Percentiles rank a stretch among this genome's conserved stretches.
Evolutionary conservation across 1,140 invertebrate species (phyloP).

Genomic region (Lethrus apterus): DNA sequence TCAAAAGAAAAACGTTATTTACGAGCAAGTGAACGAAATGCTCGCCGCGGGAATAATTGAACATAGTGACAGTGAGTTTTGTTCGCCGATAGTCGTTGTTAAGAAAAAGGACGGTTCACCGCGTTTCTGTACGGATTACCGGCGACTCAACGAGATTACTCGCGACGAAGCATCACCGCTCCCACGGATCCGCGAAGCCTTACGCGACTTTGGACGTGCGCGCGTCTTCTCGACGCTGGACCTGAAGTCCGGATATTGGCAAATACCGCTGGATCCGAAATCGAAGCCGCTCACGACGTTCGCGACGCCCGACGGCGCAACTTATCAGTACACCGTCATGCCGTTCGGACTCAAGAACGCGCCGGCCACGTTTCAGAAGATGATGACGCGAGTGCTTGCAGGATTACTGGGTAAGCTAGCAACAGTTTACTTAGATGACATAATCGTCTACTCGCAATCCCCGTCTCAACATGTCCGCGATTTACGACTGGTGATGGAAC

Average conservation of each 20-base stretch:
- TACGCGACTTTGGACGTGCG: conserved; percentile 15
- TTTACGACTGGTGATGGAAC: conserved; percentile 12
- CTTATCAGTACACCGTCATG: conserved; percentile 27
- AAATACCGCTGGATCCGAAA: conserved; percentile 21
- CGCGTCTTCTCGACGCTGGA: conserved; percentile 24
- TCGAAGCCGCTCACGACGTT: conserved; percentile 22
- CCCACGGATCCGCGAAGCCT: conserved; percentile 18
- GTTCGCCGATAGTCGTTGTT: conserved; percentile 19
- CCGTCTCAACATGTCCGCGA: conserved; percentile 12
- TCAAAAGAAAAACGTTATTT: conserved; percentile 4
- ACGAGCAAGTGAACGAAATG: conserved; percentile 19
- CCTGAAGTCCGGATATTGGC: conserved; percentile 28
- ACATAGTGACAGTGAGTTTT: conserved; percentile 1
- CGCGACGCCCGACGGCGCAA: conserved; percentile 23
- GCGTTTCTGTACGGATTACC: conserved; percentile 30
- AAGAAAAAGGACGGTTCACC: conserved; percentile 19
- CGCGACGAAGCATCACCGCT: conserved; percentile 30
- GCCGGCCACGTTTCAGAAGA: conserved; percentile 23
- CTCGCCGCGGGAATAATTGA: conserved; percentile 15
- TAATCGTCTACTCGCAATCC: conserved; percentile 9
- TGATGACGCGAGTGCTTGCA: conserved; percentile 17
- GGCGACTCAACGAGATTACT: conserved; percentile 40
- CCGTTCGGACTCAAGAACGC: conserved; percentile 28
- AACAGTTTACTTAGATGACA: conserved; percentile 20
- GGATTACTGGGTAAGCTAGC: conserved; percentile 16